Evolutionary conservation across 2,797 vertebrate genomes (phyloP), one percentile per base, ranked within the genome.

Genomic region (Cephalopachus bancanus): DNA sequence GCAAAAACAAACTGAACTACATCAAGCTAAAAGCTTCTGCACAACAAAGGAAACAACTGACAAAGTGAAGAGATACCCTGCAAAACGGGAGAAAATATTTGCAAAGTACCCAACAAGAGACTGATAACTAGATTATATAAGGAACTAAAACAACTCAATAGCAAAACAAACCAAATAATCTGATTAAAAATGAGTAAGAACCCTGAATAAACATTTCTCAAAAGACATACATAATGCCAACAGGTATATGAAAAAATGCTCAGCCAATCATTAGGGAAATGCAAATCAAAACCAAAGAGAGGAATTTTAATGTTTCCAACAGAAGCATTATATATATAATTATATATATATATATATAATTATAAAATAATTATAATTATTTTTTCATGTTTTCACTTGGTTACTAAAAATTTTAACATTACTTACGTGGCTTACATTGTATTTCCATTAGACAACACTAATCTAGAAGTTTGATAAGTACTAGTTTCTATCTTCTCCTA

Each of bases 401-500:
- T 30, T 86, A 76, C 75, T 85, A 71, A 78, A 53, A 84, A 7
- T 49, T 83, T 71, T 89, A 19, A 84, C 81, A 53, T 7, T 84
- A 80, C 71, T 80, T 86, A 57, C n/a, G 49, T 92, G 24, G 14
- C n/a, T 88, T 69, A n/a, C 30, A 81, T 65, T 95, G 16, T 87
- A 83, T 67, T 67, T 83, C 28, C 12, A 92, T 26, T 30, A n/a
- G 14, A 51, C 10, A 65, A 51, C 0, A 24, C 6, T 74, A 44
- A 83, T 57, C 51, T 33, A 76, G 10, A 85, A 26, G 16, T 94
- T 59, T 75, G 51, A 80, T 55, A 62, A 72, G n/a, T n/a, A 79
- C 1, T 55, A 62, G 22, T 53, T 84, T 57, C 33, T 28, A 62
- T 44, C 86, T 91, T 71, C 20, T 80, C 78, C 28, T 74, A 80